Evolutionary conservation across 2,113 vertebrate species (phyloP).

Genomic region (Cebidichthys violaceus): DNA sequence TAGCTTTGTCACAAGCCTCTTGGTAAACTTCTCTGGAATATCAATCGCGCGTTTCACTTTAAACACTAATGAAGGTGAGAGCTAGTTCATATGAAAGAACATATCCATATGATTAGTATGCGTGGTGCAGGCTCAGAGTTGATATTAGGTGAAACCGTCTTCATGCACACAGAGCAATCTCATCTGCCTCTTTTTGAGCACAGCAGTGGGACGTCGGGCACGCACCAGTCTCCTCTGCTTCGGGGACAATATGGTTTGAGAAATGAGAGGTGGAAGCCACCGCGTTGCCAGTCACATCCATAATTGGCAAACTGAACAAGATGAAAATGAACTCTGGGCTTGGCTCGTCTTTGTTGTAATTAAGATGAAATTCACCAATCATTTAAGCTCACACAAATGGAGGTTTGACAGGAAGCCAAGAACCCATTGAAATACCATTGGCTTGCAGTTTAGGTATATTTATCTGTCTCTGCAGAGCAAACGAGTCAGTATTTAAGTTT

Average conservation of each 20-base stretch:
- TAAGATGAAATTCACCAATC: conserved; percentile 82
- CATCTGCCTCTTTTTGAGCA: conserved; percentile 74
- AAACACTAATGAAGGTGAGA: conserved; percentile 73
- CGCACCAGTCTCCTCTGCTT: conserved; percentile 80
- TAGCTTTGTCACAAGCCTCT: conserved; percentile 56
- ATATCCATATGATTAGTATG: conserved; percentile 73
- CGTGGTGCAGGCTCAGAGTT: conserved; percentile 50
- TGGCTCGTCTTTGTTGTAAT: conserved; percentile 77
- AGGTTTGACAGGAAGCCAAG: conserved; percentile 82
- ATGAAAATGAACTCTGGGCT: conserved; percentile 79
- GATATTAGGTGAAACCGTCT: conserved; percentile 73
- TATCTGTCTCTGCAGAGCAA: conserved; percentile 60
- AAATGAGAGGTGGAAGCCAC: conserved; percentile 74
- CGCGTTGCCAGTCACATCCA: conserved; percentile 67
- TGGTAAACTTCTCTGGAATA: conserved; percentile 64
- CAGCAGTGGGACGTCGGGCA: conserved; percentile 55
- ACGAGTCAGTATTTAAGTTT: conserved; percentile 57
- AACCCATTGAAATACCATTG: conserved; percentile 75
- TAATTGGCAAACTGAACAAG: conserved; percentile 77
- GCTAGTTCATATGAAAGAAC: conserved; percentile 53
- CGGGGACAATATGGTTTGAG: conserved; percentile 72
- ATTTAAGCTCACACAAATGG: conserved; percentile 79
- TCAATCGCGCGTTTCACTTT: conserved; percentile 69
- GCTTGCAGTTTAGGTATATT: conserved; percentile 74
- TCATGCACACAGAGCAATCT: conserved; percentile 78